A percentile compares a stretch with the other conserved stretches of the same genome.
These are phyloP conservation scores for Echinarachnius parma DNA, from an alignment of 53 echinoderm and acorn worm species.

Conservation along the genomic window DNA sequence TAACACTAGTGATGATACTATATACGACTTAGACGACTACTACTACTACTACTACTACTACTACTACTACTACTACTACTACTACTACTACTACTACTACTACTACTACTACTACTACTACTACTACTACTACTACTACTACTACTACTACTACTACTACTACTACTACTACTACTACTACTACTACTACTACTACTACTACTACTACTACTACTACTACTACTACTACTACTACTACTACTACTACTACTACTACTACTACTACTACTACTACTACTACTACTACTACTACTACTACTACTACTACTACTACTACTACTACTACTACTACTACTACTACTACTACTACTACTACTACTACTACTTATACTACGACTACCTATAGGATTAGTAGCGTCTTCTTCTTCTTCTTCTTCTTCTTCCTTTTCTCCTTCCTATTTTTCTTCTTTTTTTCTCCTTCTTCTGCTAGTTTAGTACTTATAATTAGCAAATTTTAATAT, in stretches of 20 bases:
- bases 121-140: constrained; percentile 28
- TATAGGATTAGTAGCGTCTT: neutral
- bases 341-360: constrained; percentile 1
- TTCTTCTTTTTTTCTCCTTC: neutral
- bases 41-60: constrained; percentile 32
- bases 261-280: constrained; percentile 11
- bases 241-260: constrained; percentile 30
- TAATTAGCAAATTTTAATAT: too few species aligned
- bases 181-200: constrained; percentile 20
- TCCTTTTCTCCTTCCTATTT: neutral
- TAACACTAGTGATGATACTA: too few species aligned
- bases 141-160: constrained; percentile 29
- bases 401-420: neutral
- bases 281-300: neutral
- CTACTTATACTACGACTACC: too few species aligned
- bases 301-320: neutral
- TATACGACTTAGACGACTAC: too few species aligned
- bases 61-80: constrained; percentile 36
- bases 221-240: constrained; percentile 6
- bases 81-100: constrained; percentile 35
- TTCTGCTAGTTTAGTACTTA: neutral
- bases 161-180: constrained; percentile 18
- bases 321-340: constrained; percentile 8
- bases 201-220: constrained; percentile 27
- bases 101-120: constrained; percentile 36